phyloP scores from a whole-genome alignment of 2,888 invertebrate species.

The Cryptus armator region DNA sequence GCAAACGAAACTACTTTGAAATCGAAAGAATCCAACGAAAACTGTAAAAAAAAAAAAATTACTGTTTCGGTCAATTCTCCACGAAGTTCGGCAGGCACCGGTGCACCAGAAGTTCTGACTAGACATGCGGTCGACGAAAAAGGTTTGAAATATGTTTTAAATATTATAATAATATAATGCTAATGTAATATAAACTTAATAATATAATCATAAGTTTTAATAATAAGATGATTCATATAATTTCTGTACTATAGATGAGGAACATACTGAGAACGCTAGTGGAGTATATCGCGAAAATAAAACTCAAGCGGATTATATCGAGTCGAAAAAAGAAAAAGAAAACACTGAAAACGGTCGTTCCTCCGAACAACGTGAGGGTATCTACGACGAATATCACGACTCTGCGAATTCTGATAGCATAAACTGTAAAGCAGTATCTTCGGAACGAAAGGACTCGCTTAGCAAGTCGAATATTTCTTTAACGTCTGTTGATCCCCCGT shows the following conservation, averaged over 20 bases:
- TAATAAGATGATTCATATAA: not conserved
- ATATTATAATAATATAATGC: not conserved
- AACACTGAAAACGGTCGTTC: not conserved
- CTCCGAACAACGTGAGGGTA: not conserved
- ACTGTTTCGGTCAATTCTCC: not conserved
- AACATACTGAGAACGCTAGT: not conserved
- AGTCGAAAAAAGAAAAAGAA: not conserved
- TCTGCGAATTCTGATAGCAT: not conserved
- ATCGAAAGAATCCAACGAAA: not conserved
- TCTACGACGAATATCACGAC: not conserved
- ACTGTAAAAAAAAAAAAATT: not conserved
- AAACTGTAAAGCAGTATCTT: not conserved
- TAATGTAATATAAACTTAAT: not conserved
- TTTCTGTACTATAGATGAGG: not conserved
- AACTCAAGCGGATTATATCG: not conserved
- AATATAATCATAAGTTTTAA: not conserved
- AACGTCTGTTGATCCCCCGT: not conserved
- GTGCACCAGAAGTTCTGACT: no score
- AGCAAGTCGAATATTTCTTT: not conserved
- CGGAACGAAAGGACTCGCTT: not conserved
- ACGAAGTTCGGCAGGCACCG: not conserved
- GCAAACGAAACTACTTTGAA: not conserved
- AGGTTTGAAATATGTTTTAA: not conserved
- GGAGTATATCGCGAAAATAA: not conserved
- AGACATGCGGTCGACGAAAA: conserved; percentile 8